A percentile compares a stretch with the other conserved stretches of the same genome.
Evolutionary conservation across 2,888 invertebrate species (phyloP).

Genomic region (Nineta flava): DNA sequence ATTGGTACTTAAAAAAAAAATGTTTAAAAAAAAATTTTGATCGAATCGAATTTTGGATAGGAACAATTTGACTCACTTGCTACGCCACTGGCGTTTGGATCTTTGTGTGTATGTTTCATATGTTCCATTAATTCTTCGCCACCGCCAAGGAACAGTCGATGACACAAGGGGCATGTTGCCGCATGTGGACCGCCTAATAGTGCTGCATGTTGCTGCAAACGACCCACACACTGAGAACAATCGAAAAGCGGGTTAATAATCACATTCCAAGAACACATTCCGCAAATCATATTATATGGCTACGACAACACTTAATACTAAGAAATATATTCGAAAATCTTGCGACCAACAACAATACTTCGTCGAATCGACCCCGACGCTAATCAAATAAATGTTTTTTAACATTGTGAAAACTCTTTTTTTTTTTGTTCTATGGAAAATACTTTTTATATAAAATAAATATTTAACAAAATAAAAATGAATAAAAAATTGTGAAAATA

Average conservation of each 20-base stretch:
- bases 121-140: conserved; percentile 89
- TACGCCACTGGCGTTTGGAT: conserved; percentile 75
- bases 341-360: too few species aligned
- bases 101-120: conserved; percentile 91
- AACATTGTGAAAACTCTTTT: too few species aligned
- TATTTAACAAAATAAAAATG: background rate
- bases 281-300: background rate
- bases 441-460: background rate
- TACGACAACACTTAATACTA: background rate
- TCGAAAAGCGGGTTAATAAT: conserved; percentile 16
- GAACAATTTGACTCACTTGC: conserved; percentile 54
- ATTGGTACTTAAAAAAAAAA: background rate
- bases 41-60: too few species aligned
- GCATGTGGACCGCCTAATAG: conserved; percentile 85
- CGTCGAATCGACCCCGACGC: too few species aligned
- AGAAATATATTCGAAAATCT: background rate
- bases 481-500: background rate
- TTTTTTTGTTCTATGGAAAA: too few species aligned
- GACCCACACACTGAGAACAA: conserved; percentile 87
- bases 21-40: too few species aligned
- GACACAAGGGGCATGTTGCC: conserved; percentile 83
- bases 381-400: background rate
- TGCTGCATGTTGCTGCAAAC: conserved; percentile 90
- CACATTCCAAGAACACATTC: background rate
- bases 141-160: conserved; percentile 85